Conservation (phyloP, 2,113 vertebrate species). For the Calypte anna region DNA sequence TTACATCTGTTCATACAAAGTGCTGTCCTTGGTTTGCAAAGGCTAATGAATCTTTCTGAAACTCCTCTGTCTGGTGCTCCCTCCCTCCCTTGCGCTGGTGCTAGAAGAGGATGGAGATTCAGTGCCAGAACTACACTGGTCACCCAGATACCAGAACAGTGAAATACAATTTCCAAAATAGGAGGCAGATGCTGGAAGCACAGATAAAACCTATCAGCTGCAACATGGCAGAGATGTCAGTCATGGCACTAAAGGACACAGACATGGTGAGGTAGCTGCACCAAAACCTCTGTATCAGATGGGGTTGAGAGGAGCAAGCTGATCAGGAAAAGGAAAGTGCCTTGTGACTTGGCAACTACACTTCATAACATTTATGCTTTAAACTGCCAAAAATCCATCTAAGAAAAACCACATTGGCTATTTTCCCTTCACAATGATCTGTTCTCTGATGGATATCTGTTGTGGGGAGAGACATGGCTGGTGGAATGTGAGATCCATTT, state of each 20-base stretch:
- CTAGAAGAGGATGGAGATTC: neutral
- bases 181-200: neutral
- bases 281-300: neutral
- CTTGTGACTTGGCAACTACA: constrained; percentile 49
- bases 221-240: neutral
- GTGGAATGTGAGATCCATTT: constrained; percentile 13
- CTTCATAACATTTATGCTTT: constrained; percentile 15
- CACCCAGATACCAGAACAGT: neutral
- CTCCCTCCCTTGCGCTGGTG: neutral
- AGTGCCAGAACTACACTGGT: neutral
- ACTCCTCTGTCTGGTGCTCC: neutral
- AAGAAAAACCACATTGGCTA: constrained; percentile 10
- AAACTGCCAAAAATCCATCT: constrained; percentile 49
- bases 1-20: accelerated
- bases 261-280: neutral
- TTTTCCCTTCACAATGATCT: neutral
- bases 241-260: neutral
- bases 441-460: neutral
- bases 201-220: neutral
- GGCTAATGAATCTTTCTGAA: neutral
- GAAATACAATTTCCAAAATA: neutral
- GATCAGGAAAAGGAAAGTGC: constrained; percentile 29
- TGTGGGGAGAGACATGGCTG: neutral
- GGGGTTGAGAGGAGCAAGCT: neutral
- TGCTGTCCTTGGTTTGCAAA: neutral